Conservation (phyloP, 2,113 vertebrate species). For the Rallus limicola region DNA sequence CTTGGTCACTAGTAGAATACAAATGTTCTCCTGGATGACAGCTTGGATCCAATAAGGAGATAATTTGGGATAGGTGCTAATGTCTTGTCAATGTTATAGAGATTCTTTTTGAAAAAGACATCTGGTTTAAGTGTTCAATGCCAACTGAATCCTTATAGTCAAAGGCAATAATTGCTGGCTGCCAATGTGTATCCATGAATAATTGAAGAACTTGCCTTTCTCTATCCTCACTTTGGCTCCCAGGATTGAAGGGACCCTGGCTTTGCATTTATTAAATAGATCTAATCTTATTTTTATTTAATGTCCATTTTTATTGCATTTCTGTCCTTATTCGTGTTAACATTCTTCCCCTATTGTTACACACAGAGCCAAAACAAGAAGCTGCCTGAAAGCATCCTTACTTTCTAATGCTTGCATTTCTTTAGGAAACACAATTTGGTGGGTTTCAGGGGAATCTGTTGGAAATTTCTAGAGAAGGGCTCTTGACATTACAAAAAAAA, state of each 20-base stretch:
- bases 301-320: slow-evolving; percentile 62
- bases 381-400: neutral
- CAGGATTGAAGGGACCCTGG: slow-evolving; percentile 8
- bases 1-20: slow-evolving; percentile 3
- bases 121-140: slow-evolving; percentile 50
- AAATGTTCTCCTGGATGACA: slow-evolving; percentile 6
- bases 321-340: neutral
- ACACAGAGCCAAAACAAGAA: neutral
- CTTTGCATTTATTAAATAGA: slow-evolving; percentile 50
- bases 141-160: slow-evolving; percentile 39
- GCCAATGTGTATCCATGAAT: slow-evolving; percentile 66
- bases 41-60: neutral
- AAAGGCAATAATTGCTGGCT: slow-evolving; percentile 57
- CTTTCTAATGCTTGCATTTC: neutral
- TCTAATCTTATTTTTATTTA: slow-evolving; percentile 44
- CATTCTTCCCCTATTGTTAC: neutral
- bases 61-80: slow-evolving; percentile 41
- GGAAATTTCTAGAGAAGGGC: neutral
- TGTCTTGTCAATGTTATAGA: slow-evolving; percentile 27
- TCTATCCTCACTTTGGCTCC: slow-evolving; percentile 32
- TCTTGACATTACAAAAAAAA: neutral
- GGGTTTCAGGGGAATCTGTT: neutral
- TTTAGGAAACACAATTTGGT: neutral
- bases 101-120: slow-evolving; percentile 32
- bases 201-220: slow-evolving; percentile 59